phyloP scores from a whole-genome alignment of 2,797 vertebrate species.

The Vespertilio murinus region DNA sequence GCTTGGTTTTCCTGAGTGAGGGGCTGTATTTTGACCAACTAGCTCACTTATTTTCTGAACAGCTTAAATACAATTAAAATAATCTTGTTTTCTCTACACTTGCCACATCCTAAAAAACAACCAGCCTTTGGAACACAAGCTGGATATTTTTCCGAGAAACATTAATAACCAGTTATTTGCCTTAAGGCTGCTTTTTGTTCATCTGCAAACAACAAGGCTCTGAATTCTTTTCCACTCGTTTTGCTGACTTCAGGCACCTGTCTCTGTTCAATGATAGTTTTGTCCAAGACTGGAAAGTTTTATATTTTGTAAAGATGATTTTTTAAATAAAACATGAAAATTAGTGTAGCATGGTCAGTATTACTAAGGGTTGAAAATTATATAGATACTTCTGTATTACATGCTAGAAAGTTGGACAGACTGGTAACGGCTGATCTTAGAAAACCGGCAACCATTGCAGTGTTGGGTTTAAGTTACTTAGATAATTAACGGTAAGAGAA shows the following conservation, averaged over 20 bases:
- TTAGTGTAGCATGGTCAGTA: neutral
- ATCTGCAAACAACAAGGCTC: conserved; percentile 16
- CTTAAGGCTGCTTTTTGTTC: neutral
- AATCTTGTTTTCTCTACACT: neutral
- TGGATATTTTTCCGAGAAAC: neutral
- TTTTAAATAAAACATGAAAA: conserved; percentile 18
- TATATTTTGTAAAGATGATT: neutral
- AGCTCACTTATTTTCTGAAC: conserved; percentile 21
- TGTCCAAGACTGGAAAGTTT: neutral
- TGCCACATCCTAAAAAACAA: neutral
- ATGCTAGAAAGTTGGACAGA: neutral
- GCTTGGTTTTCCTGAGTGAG: neutral
- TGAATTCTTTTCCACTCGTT: conserved; percentile 17
- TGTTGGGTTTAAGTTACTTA: neutral
- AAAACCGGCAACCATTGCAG: neutral
- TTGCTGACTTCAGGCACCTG: neutral
- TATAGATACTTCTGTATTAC: neutral
- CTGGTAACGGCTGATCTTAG: neutral
- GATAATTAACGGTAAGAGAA: neutral
- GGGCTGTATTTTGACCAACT: neutral
- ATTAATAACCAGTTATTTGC: neutral
- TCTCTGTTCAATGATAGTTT: conserved; percentile 20
- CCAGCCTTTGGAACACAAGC: neutral
- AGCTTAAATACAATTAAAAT: conserved; percentile 45
- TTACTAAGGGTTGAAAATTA: conserved; percentile 21